Percentiles rank a stretch among this genome's conserved stretches.
phyloP scores from a whole-genome alignment of 2,888 invertebrate genomes.

The Lacanobia wlatinum region DNA sequence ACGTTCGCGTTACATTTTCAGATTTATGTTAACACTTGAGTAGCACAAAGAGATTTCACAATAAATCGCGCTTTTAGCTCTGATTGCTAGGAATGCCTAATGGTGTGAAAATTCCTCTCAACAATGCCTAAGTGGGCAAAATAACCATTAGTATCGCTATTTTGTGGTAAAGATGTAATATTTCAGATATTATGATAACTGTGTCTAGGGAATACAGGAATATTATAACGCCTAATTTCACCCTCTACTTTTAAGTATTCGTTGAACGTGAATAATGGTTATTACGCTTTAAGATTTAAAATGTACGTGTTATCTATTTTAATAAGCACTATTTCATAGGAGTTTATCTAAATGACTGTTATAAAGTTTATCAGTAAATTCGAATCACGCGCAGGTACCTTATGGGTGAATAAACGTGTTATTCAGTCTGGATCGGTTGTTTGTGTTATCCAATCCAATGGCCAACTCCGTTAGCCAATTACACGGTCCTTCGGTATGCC shows the following conservation, averaged over 20 bases:
- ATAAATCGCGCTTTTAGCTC: slow-evolving; percentile 54
- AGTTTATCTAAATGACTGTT: slow-evolving; percentile 30
- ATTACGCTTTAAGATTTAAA: slow-evolving; percentile 42
- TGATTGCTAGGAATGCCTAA: slow-evolving; percentile 51
- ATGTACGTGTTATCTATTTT: slow-evolving; percentile 42
- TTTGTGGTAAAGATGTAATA: slow-evolving; percentile 41
- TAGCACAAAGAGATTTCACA: slow-evolving; percentile 52
- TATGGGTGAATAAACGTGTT: slow-evolving; percentile 30
- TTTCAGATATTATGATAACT: slow-evolving; percentile 44
- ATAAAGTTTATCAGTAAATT: slow-evolving; percentile 34
- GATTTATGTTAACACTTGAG: slow-evolving; percentile 31
- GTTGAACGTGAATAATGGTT: slow-evolving; percentile 34
- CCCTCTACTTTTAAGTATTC: slow-evolving; percentile 23
- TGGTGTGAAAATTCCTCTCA: slow-evolving; percentile 58
- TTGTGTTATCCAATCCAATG: slow-evolving; percentile 22
- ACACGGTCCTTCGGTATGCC: slow-evolving; percentile 10
- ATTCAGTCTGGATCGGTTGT: slow-evolving; percentile 28
- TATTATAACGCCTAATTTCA: slow-evolving; percentile 30
- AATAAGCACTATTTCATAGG: slow-evolving; percentile 44
- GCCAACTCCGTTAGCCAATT: slow-evolving; percentile 41
- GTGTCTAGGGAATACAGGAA: slow-evolving; percentile 24
- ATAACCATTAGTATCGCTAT: slow-evolving; percentile 55
- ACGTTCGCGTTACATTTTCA: slow-evolving; percentile 10
- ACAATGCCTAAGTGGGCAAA: slow-evolving; percentile 52
- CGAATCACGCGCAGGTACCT: slow-evolving; percentile 27